These are phyloP conservation scores for Radopholus similis DNA, from an alignment of 1,140 invertebrate species.

Conservation along the genomic window DNA sequence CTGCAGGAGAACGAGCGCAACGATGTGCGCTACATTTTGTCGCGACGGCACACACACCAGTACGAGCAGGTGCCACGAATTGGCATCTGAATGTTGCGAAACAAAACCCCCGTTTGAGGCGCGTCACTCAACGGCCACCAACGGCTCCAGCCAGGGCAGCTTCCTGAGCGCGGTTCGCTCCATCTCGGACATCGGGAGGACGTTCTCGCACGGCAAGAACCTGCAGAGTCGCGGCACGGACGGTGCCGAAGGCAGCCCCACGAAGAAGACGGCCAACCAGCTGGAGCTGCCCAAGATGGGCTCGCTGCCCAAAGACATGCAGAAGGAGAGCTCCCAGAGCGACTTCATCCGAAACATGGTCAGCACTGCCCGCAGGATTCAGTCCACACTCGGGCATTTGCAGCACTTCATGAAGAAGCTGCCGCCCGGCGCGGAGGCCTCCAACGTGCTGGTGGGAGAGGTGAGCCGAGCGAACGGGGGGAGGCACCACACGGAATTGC, in stretches of 20 bases:
- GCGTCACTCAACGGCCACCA: constrained; percentile 62
- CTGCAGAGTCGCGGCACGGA: constrained; percentile 38
- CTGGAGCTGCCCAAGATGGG: constrained; percentile 56
- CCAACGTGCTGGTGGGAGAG: constrained; percentile 94
- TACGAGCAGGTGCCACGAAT: constrained; percentile 70
- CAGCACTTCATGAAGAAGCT: constrained; percentile 96
- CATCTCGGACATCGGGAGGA: constrained; percentile 89
- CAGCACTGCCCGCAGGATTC: no score
- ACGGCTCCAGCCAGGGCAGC: constrained; percentile 69
- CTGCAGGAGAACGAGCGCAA: constrained; percentile 74
- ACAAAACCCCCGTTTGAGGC: constrained; percentile 10
- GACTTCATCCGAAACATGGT: constrained; percentile 73
- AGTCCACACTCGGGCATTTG: no score
- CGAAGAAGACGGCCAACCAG: constrained; percentile 39
- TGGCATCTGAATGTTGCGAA: background rate
- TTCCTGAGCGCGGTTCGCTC: constrained; percentile 88
- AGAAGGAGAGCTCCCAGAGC: constrained; percentile 52
- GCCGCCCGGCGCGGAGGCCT: constrained; percentile 88
- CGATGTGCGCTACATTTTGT: constrained; percentile 77
- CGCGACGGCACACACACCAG: constrained; percentile 87
- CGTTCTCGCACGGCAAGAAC: constrained; percentile 91
- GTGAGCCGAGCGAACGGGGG: constrained; percentile 50
- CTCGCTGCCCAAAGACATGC: constrained; percentile 52
- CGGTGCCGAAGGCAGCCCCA: constrained; percentile 30
- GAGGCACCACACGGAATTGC: background rate